Conservation (phyloP, 2,797 vertebrate species). For the Rhabdophis nuchalis region DNA sequence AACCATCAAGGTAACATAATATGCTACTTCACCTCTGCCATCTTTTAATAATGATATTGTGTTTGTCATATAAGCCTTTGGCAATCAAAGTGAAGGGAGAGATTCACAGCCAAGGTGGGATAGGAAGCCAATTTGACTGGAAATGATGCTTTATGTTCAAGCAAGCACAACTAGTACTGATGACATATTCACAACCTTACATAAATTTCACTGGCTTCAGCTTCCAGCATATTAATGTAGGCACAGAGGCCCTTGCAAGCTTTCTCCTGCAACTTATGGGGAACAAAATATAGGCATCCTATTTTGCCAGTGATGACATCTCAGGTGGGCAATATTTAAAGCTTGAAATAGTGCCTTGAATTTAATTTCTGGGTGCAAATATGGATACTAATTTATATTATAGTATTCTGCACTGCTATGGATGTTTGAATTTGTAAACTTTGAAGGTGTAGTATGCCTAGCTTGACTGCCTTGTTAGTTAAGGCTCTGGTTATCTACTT, state of each 20-base stretch:
- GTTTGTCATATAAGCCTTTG: background rate
- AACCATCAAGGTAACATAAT: background rate
- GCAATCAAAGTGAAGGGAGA: background rate
- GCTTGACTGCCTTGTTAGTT: background rate
- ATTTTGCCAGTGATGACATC: background rate
- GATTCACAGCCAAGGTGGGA: constrained; percentile 23
- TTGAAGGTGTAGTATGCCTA: background rate
- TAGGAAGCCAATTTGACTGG: fast-evolving
- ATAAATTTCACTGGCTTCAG: background rate
- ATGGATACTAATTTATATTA: background rate
- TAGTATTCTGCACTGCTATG: background rate
- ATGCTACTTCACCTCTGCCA: constrained; percentile 20
- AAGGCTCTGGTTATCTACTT: background rate
- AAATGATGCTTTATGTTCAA: background rate
- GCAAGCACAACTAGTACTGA: background rate
- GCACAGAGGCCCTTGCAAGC: fast-evolving
- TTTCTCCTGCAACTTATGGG: background rate
- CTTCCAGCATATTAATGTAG: background rate
- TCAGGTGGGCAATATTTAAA: background rate
- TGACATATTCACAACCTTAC: background rate
- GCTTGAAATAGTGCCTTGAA: background rate
- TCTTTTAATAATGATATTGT: constrained; percentile 8
- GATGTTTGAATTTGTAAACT: background rate
- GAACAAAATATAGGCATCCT: background rate
- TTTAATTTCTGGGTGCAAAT: fast-evolving